phyloP scores from a whole-genome alignment of 2,888 invertebrate genomes.

The Drosophila fungiperda region DNA sequence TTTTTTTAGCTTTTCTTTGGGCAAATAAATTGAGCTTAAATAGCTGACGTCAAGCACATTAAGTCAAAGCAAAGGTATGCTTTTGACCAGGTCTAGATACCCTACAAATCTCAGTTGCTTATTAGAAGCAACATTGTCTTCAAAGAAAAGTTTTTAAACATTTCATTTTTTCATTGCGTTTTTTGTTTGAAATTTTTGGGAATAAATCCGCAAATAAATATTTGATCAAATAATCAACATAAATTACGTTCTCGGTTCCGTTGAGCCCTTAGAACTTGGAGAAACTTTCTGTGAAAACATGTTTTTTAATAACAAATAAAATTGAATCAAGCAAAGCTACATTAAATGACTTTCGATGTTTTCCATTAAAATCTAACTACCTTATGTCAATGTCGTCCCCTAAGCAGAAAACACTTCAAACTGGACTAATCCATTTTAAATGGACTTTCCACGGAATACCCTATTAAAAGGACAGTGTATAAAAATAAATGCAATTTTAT shows the following conservation, averaged over 20 bases:
- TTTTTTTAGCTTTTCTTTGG: constrained; percentile 54
- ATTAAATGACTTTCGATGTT: constrained; percentile 1
- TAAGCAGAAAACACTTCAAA: constrained; percentile 17
- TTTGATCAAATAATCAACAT: background rate
- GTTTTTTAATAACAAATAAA: background rate
- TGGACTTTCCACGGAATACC: constrained; percentile 7
- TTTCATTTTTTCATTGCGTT: background rate
- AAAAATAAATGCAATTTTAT: background rate
- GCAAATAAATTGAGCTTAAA: constrained; percentile 79
- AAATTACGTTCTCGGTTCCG: background rate
- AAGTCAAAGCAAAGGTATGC: constrained; percentile 47
- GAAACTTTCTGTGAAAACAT: background rate
- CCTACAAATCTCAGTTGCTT: constrained; percentile 10
- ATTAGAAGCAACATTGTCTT: background rate
- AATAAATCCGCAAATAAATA: background rate
- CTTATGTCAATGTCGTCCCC: constrained; percentile 8
- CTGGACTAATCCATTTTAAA: constrained; percentile 17
- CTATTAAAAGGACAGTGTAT: constrained; percentile 1
- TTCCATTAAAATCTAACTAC: background rate
- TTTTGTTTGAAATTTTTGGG: background rate
- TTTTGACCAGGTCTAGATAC: background rate
- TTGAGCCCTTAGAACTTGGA: background rate
- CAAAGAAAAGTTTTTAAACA: background rate
- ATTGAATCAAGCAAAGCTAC: background rate
- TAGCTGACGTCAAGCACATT: constrained; percentile 75